Percentiles rank a stretch among this genome's conserved stretches.
Evolutionary conservation across 2,113 vertebrate species (phyloP).

Genomic region (Electrona antarctica): DNA sequence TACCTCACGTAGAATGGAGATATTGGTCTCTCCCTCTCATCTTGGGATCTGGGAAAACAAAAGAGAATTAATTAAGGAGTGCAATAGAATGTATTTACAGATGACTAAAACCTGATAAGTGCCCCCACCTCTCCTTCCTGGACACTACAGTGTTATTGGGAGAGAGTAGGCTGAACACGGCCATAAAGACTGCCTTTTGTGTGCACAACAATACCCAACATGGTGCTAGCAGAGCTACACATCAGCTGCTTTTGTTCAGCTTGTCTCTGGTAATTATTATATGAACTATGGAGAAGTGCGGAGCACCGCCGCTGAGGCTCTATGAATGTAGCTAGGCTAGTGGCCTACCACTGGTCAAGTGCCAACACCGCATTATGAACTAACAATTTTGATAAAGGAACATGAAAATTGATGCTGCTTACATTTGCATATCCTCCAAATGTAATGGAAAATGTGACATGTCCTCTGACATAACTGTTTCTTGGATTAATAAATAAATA

Average conservation of each 20-base stretch:
- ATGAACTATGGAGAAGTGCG: slow-evolving; percentile 48
- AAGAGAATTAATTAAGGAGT: slow-evolving; percentile 29
- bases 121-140: background rate
- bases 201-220: slow-evolving; percentile 65
- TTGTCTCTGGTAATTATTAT: slow-evolving; percentile 70
- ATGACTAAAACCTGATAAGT: slow-evolving; percentile 29
- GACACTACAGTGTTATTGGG: slow-evolving; percentile 20
- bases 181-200: slow-evolving; percentile 67
- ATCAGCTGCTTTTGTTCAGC: slow-evolving; percentile 63
- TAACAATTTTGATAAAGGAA: slow-evolving; percentile 56
- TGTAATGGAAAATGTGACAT: too few species aligned
- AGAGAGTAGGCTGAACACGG: slow-evolving; percentile 41
- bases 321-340: slow-evolving; percentile 40
- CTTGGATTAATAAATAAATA: too few species aligned
- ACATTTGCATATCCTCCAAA: slow-evolving; percentile 50
- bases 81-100: background rate
- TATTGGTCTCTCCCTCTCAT: slow-evolving; percentile 86
- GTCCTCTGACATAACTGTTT: too few species aligned
- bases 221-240: slow-evolving; percentile 32
- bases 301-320: slow-evolving; percentile 23
- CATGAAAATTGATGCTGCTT: slow-evolving; percentile 54
- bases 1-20: slow-evolving; percentile 95
- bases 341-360: too few species aligned
- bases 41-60: slow-evolving; percentile 80
- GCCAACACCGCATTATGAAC: slow-evolving; percentile 19